Conservation (phyloP, 2,797 vertebrate genomes). For the Myotis planiceps region DNA sequence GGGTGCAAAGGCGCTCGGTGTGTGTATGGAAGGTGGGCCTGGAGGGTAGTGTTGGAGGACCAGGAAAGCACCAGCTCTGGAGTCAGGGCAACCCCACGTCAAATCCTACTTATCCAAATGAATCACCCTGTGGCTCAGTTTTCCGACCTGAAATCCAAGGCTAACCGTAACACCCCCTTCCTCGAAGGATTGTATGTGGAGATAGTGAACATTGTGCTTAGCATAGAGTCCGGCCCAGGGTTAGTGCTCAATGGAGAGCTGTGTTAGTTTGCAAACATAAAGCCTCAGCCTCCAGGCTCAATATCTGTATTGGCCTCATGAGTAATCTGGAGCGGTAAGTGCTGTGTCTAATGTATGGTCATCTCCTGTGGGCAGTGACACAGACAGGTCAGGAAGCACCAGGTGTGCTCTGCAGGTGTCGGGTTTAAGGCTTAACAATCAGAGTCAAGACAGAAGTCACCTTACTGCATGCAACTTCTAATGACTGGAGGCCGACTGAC, state of each 20-base stretch:
- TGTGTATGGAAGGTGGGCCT: no score
- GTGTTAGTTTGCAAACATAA: rapidly evolving
- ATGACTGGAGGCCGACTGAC: rapidly evolving
- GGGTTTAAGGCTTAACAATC: rapidly evolving
- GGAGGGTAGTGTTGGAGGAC: neutral
- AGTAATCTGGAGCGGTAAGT: no score
- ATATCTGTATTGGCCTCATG: rapidly evolving
- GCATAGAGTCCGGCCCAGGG: rapidly evolving
- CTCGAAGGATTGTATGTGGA: neutral
- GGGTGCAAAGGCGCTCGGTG: no score
- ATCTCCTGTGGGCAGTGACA: constrained; percentile 51
- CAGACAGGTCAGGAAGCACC: constrained; percentile 52
- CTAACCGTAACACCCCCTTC: neutral
- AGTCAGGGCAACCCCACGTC: neutral
- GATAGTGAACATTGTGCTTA: rapidly evolving
- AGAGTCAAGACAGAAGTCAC: neutral
- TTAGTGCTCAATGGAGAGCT: neutral
- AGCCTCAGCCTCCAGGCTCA: rapidly evolving
- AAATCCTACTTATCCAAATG: neutral
- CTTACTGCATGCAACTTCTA: rapidly evolving
- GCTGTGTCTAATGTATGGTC: neutral
- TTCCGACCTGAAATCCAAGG: neutral
- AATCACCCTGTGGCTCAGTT: neutral
- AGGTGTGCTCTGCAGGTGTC: neutral
- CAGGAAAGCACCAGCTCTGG: neutral